Base-by-base conservation (phyloP, 2,888 invertebrate genomes). In the Ochropleura plecta region DNA sequence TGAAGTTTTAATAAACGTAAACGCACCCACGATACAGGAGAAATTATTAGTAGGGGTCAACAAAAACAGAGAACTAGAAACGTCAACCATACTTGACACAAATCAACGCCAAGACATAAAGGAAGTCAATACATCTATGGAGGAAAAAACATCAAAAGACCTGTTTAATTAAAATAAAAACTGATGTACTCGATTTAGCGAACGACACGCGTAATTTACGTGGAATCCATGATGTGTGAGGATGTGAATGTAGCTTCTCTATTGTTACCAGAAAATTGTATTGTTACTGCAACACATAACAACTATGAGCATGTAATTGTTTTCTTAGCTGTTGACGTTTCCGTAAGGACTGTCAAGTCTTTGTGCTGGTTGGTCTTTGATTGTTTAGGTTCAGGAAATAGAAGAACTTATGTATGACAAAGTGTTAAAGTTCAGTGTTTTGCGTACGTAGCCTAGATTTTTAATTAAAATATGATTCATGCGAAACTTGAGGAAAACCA, bases 231-330 rank as follows among this genome's bases (percentile, higher is more conserved):
- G 88, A 75, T 83, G 88, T 6, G 70, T 60, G 63, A 86, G 88
- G 86, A 88, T 85, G 88, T 68, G 79, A 73, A 70, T 73, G 75
- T 76, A 55, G 55, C 63, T 75, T 8, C 64, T 44, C 76, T 68
- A 85, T 86, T 86, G 87, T 86, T 82, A 51, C 51, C 40, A 65
- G 71, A 67, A n/a, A 73, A 76, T 73, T 82, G 77, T 78, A 65
- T 76, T 71, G 68, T 66, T 44, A 62, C 55, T 64, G 20, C 67
- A 68, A 48, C 46, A 55, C 60, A 69, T 71, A 79, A 77, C 59
- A 71, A 53, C 59, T 49, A 48, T 9, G 65, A 51, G 57, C 55
- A 55, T 83, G 49, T 72, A 59, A 81, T 71, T 86, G 75, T 77
- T 79, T 59, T 75, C 69, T 71, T 71, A 62, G 30, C 46, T 63